Evolutionary conservation across 2,113 vertebrate genomes (phyloP).

Genomic region (Pelvicachromis taeniatus): DNA sequence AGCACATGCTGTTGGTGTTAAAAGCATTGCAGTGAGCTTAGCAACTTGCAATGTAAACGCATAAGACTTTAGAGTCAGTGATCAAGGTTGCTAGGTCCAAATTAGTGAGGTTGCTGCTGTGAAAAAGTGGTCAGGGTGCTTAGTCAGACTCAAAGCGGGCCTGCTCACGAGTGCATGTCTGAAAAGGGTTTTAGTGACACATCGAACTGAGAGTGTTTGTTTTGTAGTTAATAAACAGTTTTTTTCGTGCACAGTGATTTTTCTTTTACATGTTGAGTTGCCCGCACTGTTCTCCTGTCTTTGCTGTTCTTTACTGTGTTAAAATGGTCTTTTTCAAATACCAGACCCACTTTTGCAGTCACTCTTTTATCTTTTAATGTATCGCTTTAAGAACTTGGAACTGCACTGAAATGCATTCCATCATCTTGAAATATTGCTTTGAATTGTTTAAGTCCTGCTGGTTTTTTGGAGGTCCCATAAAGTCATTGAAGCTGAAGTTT

Average conservation of each 20-base stretch:
- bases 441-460: slow-evolving; percentile 36
- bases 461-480: slow-evolving; percentile 17
- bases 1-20: not conserved
- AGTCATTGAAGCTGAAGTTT: slow-evolving; percentile 19
- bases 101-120: not conserved
- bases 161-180: not conserved
- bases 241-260: slow-evolving; percentile 35
- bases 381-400: not conserved
- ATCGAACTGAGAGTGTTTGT: slow-evolving; percentile 44
- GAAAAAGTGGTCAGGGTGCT: not conserved
- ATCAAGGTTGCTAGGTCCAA: not conserved
- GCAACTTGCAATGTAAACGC: not conserved
- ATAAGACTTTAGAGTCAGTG: not conserved
- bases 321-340: slow-evolving; percentile 15
- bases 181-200: slow-evolving; percentile 22
- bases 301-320: not conserved
- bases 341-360: slow-evolving; percentile 10
- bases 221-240: slow-evolving; percentile 58
- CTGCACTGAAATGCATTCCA: not conserved
- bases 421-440: slow-evolving; percentile 21
- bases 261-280: slow-evolving; percentile 25
- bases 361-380: slow-evolving; percentile 6
- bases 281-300: slow-evolving; percentile 19
- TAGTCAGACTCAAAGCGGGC: not conserved
- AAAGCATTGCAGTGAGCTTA: not conserved